These are phyloP conservation scores for Platyura marginata DNA, from an alignment of 1,140 invertebrate species.

Conservation along the genomic window DNA sequence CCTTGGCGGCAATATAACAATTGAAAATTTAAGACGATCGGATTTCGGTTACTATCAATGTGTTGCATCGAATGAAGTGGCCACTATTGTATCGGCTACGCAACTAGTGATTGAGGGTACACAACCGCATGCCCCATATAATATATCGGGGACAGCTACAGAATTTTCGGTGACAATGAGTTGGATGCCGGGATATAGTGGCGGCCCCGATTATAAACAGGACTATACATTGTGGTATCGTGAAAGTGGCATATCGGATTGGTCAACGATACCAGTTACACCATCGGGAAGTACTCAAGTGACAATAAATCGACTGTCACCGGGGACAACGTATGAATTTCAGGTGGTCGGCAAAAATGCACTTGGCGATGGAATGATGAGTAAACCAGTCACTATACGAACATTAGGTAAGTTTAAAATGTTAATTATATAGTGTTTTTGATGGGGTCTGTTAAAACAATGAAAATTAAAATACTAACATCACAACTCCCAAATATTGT, in stretches of 20 bases:
- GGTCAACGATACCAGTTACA: slow-evolving; percentile 84
- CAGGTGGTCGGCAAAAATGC: slow-evolving; percentile 89
- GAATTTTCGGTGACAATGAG: slow-evolving; percentile 75
- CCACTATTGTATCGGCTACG: slow-evolving; percentile 75
- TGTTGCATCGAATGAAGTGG: slow-evolving; percentile 84
- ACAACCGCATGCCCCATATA: slow-evolving; percentile 90
- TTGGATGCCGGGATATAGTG: slow-evolving; percentile 90
- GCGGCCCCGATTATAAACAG: slow-evolving; percentile 83
- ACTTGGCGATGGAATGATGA: slow-evolving; percentile 87
- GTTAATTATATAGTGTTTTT: too few species aligned
- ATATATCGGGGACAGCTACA: slow-evolving; percentile 69
- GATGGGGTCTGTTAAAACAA: too few species aligned
- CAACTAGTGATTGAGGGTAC: slow-evolving; percentile 88
- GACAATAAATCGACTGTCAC: slow-evolving; percentile 76
- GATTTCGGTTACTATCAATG: slow-evolving; percentile 94
- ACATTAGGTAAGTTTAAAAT: slow-evolving; percentile 76
- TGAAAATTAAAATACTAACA: too few species aligned
- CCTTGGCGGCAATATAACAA: slow-evolving; percentile 76
- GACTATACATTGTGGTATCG: slow-evolving; percentile 87
- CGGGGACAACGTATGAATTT: slow-evolving; percentile 88
- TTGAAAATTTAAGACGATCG: slow-evolving; percentile 63
- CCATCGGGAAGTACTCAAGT: slow-evolving; percentile 75
- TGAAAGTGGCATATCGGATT: slow-evolving; percentile 62
- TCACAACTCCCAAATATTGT: too few species aligned
- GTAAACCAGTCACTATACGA: slow-evolving; percentile 72